Percentiles rank a stretch among this genome's conserved stretches.
Conservation (phyloP, 2,888 invertebrate species). For the Neuroscelio doddi region DNA sequence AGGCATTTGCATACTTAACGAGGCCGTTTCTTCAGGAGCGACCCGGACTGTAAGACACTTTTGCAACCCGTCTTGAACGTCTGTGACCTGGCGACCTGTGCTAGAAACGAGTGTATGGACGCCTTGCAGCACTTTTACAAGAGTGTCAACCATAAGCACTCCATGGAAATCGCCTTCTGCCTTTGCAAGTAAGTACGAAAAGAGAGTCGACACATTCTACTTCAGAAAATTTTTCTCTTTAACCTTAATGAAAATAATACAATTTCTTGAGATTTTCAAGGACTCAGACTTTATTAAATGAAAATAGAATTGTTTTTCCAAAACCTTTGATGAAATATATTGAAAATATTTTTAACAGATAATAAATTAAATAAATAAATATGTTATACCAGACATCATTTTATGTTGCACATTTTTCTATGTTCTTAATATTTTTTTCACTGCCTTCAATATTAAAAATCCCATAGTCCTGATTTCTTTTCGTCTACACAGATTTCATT, state of each 20-base stretch:
- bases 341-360: no score
- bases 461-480: neutral
- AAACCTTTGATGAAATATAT: no score
- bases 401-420: no score
- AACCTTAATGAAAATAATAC: neutral
- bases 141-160: conserved; percentile 85
- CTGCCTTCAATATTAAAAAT: neutral
- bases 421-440: no score
- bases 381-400: no score
- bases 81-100: conserved; percentile 85
- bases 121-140: conserved; percentile 90
- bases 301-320: no score
- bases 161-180: conserved; percentile 92
- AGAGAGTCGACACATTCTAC: neutral
- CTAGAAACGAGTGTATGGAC: conserved; percentile 90
- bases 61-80: conserved; percentile 89
- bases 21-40: conserved; percentile 77
- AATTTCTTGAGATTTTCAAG: neutral
- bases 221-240: neutral
- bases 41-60: conserved; percentile 84
- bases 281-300: no score
- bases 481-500: neutral
- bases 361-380: no score
- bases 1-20: conserved; percentile 35
- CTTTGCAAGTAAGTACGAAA: conserved; percentile 87